These are phyloP conservation scores for Pseudochaenichthys georgianus DNA, from an alignment of 2,797 vertebrate genomes.

Conservation along the genomic window DNA sequence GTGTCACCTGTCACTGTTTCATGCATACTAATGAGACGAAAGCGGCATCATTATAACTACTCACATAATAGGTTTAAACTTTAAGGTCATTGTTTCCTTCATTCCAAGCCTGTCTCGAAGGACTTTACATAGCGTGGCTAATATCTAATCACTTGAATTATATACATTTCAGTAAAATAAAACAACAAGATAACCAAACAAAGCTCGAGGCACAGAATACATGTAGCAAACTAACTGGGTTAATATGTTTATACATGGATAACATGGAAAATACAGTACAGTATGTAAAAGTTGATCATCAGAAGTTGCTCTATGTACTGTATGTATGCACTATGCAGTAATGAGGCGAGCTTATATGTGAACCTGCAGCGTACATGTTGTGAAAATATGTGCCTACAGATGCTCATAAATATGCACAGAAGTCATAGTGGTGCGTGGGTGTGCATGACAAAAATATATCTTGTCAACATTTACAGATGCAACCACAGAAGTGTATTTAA, in stretches of 20 bases:
- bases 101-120: background rate
- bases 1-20: no score
- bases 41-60: no score
- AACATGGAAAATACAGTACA: background rate
- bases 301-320: background rate
- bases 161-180: background rate
- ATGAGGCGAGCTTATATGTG: slow-evolving; percentile 3
- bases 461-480: slow-evolving; percentile 24
- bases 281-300: no score
- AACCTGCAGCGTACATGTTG: background rate
- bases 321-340: background rate
- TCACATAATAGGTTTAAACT: background rate
- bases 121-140: background rate
- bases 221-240: background rate
- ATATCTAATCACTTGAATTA: slow-evolving; percentile 5
- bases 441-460: slow-evolving; percentile 18
- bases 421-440: background rate
- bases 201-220: background rate
- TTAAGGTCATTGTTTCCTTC: slow-evolving; percentile 10
- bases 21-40: no score
- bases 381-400: slow-evolving; percentile 22
- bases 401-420: slow-evolving; percentile 44
- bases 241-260: background rate
- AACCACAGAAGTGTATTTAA: background rate
- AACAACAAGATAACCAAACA: background rate